These are phyloP conservation scores for Bryconaethiops microstoma DNA, from an alignment of 2,797 vertebrate species.

Conservation along the genomic window DNA sequence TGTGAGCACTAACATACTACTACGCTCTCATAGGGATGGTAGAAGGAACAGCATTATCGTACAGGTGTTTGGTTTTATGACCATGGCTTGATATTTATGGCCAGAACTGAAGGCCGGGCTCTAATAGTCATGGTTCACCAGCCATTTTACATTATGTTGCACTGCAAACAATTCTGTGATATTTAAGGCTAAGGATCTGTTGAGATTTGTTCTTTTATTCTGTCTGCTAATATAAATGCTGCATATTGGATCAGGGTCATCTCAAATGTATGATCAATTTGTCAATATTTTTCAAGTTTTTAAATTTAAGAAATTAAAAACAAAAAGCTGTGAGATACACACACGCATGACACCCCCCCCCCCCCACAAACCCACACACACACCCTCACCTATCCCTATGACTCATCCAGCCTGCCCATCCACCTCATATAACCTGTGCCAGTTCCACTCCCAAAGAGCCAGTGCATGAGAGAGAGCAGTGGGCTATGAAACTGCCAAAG, in stretches of 20 bases:
- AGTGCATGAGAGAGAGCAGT: constrained; percentile 59
- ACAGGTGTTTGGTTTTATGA: too few species aligned
- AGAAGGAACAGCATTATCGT: too few species aligned
- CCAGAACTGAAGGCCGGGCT: too few species aligned
- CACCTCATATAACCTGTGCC: constrained; percentile 4
- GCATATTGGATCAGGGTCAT: not conserved
- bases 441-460: not conserved
- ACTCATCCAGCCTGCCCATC: constrained; percentile 5
- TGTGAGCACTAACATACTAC: too few species aligned
- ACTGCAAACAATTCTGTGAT: not conserved
- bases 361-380: not conserved
- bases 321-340: not conserved
- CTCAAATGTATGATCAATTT: not conserved
- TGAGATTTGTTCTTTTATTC: not conserved
- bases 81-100: too few species aligned
- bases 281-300: not conserved
- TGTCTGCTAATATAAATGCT: not conserved
- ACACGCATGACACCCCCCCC: not conserved
- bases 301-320: not conserved
- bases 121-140: too few species aligned
- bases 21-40: too few species aligned
- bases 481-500: constrained; percentile 78
- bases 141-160: not conserved
- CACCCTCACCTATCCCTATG: not conserved
- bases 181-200: not conserved